Base-by-base conservation (phyloP, 2,797 vertebrate genomes). In the Poecilia gillii region DNA sequence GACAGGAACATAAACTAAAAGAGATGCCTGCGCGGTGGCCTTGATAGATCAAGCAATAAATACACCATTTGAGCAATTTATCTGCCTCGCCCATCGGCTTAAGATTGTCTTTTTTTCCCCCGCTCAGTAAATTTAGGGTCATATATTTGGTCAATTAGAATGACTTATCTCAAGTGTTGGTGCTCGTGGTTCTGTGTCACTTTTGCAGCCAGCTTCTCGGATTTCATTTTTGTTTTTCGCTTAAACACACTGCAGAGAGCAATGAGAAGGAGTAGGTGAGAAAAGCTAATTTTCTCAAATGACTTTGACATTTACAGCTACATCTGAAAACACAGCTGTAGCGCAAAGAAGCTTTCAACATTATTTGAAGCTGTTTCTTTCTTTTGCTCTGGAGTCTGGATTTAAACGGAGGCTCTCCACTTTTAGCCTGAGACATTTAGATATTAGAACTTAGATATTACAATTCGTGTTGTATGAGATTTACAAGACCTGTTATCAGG, bases 1-100 rank as follows among this genome's bases (percentile, higher is more conserved):
- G 74, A 86, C 80, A 81, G 81, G 71, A 82, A 78, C 87, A 84
- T 87, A 86, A 87, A 91, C 76, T 85, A 85, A 80, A 77, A 83
- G 66, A 73, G 80, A 84, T 82, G 71, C 59, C 43, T 74, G 78
- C 46, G 11, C 33, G 49, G 77, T 84, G 79, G 87, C 81, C 83
- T 80, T 90, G 81, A 86, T 75, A 74, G 64, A 82, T 84, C 43
- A 13, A 83, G 68, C 73, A 83, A 74, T 85, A 87, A 90, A 88
- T 81, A 75, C 59, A 87, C 49, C 31, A 83, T 85, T 87, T 80
- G 55, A 82, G 51, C 16, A 36, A 84, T 90, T 89, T 78, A 77
- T 88, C 84, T 81, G 59, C 28, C 73, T 83, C 18, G 4, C 18
- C 68, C 47, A 66, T 16, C 41, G 25, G 81, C 31, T 79, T 76